Evolutionary conservation across 2,888 invertebrate species (phyloP).

Genomic region (Netelia melanura): DNA sequence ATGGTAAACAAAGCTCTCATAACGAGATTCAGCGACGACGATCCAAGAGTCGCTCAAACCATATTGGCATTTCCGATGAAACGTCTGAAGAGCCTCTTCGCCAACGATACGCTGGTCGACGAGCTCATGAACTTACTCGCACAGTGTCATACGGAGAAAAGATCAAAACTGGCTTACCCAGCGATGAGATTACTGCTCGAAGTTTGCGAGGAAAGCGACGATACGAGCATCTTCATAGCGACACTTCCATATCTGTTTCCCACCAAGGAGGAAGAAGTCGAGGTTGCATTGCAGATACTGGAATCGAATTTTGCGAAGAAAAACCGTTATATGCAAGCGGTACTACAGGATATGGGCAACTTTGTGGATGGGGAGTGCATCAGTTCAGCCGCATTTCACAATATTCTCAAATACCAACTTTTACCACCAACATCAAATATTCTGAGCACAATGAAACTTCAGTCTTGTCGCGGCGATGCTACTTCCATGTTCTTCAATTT

Average conservation of each 20-base stretch:
- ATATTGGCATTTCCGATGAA: constrained; percentile 79
- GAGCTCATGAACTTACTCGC: constrained; percentile 78
- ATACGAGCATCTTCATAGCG: constrained; percentile 87
- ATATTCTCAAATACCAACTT: constrained; percentile 78
- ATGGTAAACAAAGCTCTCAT: constrained; percentile 88
- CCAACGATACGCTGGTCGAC: constrained; percentile 77
- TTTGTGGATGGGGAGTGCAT: constrained; percentile 75
- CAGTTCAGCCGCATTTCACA: constrained; percentile 80
- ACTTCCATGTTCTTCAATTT: constrained; percentile 81
- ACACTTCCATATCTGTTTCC: constrained; percentile 89
- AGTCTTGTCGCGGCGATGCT: constrained; percentile 77
- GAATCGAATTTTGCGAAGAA: constrained; percentile 84
- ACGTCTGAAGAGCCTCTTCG: constrained; percentile 75
- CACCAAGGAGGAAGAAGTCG: constrained; percentile 82
- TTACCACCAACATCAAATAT: constrained; percentile 79
- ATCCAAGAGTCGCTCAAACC: constrained; percentile 87
- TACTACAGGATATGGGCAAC: constrained; percentile 75
- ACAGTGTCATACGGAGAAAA: constrained; percentile 75
- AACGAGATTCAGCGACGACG: constrained; percentile 90
- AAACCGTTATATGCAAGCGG: constrained; percentile 79
- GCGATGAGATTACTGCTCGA: constrained; percentile 80
- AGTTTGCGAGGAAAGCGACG: constrained; percentile 82
- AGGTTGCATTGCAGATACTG: constrained; percentile 84
- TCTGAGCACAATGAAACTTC: constrained; percentile 77
- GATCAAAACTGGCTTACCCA: constrained; percentile 76